phyloP scores from a whole-genome alignment of 64 coral and sea anemone species.

The Porites lutea region DNA sequence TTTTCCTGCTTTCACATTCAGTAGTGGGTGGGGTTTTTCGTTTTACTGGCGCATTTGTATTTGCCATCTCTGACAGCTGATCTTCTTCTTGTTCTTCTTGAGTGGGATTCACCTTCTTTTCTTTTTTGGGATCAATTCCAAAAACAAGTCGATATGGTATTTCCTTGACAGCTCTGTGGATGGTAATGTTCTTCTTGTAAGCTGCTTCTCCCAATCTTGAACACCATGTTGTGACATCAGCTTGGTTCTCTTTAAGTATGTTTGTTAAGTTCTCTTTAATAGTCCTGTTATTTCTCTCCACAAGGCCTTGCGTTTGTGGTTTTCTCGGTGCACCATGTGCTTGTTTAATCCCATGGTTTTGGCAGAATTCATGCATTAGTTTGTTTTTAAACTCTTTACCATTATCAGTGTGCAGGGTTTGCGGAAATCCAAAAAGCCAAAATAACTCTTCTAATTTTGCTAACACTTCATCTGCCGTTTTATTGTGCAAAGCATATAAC shows the following conservation, averaged over 20 bases:
- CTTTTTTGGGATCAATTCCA: background rate
- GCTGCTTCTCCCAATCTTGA: background rate
- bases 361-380: background rate
- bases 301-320: constrained; percentile 26
- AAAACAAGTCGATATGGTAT: background rate
- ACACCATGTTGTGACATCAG: constrained; percentile 1
- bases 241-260: background rate
- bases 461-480: constrained; percentile 32
- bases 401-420: background rate
- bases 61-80: background rate
- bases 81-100: background rate
- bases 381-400: constrained; percentile 27
- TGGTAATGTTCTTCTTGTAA: background rate
- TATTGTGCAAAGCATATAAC: background rate
- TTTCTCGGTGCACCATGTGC: constrained; percentile 5
- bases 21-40: background rate
- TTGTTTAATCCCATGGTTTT: background rate
- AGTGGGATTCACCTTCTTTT: background rate
- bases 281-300: constrained; percentile 21
- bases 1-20: background rate
- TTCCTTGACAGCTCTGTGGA: background rate
- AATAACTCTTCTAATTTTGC: background rate
- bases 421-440: constrained; percentile 4
- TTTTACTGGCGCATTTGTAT: background rate
- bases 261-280: constrained; percentile 14